Evolutionary conservation across 2,797 vertebrate species (phyloP).

Genomic region (Borostomias antarcticus): DNA sequence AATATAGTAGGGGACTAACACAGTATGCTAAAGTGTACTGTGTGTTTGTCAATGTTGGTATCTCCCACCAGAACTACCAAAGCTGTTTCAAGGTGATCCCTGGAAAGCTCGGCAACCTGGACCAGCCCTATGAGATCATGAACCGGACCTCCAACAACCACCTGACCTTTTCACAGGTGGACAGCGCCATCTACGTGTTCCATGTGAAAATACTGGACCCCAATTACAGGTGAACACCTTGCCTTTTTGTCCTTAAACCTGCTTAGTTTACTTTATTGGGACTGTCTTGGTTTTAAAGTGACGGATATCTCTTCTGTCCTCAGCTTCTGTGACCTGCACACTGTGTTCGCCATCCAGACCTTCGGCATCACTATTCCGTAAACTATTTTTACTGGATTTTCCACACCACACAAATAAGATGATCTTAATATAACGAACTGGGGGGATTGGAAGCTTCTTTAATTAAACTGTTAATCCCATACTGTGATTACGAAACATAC

Average conservation of each 20-base stretch:
- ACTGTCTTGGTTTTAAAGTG: not conserved
- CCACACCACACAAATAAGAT: not conserved
- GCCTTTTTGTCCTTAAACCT: not conserved
- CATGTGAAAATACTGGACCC: conserved; percentile 27
- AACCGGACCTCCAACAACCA: conserved; percentile 24
- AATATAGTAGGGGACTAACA: no score
- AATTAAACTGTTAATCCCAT: no score
- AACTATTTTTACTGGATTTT: not conserved
- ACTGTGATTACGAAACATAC: no score
- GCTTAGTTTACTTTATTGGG: not conserved
- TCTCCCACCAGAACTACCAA: conserved; percentile 19
- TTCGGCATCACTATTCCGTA: conserved; percentile 3
- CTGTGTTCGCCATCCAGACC: conserved; percentile 6
- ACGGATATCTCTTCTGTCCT: not conserved
- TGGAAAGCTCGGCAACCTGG: conserved; percentile 4
- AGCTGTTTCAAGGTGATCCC: conserved; percentile 24
- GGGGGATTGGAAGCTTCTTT: no score
- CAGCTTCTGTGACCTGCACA: conserved; percentile 7
- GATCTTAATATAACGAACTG: not conserved
- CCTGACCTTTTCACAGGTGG: conserved; percentile 24
- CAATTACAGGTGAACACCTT: conserved; percentile 27
- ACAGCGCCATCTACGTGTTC: conserved; percentile 27
- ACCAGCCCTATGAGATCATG: conserved; percentile 34
- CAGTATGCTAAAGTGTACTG: no score
- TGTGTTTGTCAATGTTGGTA: not conserved